Evolutionary conservation across 1,140 invertebrate genomes (phyloP), one percentile per base, ranked within the genome.

Genomic region (Pollicipes pollicipes): DNA sequence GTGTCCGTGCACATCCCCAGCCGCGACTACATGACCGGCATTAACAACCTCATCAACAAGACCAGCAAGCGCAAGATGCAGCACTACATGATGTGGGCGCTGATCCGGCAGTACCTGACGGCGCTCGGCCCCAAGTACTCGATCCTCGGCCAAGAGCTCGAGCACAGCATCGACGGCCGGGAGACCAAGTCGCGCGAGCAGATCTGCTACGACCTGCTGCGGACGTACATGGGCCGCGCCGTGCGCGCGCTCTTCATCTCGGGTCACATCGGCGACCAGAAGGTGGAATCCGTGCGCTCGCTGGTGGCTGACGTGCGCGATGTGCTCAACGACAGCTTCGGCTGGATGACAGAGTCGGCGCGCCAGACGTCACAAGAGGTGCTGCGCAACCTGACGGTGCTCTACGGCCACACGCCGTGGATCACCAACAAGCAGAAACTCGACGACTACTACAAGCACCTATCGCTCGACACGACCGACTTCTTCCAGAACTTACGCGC

Each of bases 241-340:
- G 64, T 66, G 64, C 64, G 64, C 28, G 64, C 64, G 8, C n/a
- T 66, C 27, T 66, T 66, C 28, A 66, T 66, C 64, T 66, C n/a
- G 27, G 64, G 64, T 24, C 64, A 66, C 64, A 66, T 66, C n/a
- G 64, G 64, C 8, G 64, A 66, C 64, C 64, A 66, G 28, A 27
- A 66, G n/a, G 64, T 66, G 64, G 8, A 8, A 4, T 8, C 64
- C 17, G 64, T 66, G 27, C n/a, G 28, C n/a, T 29, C n/a, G 17
- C 28, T 66, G n/a, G 64, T 66, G n/a, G 27, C 27, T 1, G 28
- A 27, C 64, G n/a, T n/a, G n/a, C 64, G 64, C 27, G 64, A 66
- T 3, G 64, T 66, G 64, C 64, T 66, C 64, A 29, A 66, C 27
- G 64, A 66, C 1, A 29, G 64, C 64, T 66, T 66, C 64, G 64